phyloP scores from a whole-genome alignment of 2,797 vertebrate genomes.

The Bradypodion pumilum region DNA sequence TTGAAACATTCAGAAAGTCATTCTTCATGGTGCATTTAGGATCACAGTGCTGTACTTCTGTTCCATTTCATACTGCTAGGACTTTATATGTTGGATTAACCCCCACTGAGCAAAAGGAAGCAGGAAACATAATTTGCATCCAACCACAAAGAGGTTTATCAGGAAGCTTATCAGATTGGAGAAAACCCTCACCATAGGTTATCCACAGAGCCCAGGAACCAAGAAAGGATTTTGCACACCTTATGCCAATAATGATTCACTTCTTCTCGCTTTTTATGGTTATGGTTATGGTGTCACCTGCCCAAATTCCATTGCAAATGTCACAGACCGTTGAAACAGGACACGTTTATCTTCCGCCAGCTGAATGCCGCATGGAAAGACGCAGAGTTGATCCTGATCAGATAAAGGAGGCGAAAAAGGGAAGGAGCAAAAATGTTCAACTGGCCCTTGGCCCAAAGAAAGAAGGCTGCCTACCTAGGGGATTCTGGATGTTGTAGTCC shows the following conservation, averaged over 20 bases:
- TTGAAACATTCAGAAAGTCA: no score
- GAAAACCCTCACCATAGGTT: background rate
- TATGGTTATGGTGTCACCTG: background rate
- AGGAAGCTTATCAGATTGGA: background rate
- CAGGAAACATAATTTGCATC: background rate
- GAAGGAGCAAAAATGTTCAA: background rate
- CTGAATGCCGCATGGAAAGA: accelerated
- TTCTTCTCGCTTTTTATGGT: background rate
- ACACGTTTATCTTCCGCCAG: background rate
- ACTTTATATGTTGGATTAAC: background rate
- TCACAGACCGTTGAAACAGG: background rate
- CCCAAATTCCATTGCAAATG: background rate
- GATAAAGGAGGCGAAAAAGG: background rate
- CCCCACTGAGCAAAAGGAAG: background rate
- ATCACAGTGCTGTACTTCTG: background rate
- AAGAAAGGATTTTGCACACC: conserved; percentile 54
- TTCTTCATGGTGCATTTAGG: background rate
- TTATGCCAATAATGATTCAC: background rate
- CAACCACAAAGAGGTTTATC: background rate
- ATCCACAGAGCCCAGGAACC: background rate
- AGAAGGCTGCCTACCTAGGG: no score
- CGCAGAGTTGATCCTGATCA: background rate
- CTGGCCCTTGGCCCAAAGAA: no score
- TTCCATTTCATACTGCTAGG: background rate
- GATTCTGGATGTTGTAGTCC: no score